phyloP scores from a whole-genome alignment of 2,113 vertebrate genomes.

The Scartelaos histophorus region DNA sequence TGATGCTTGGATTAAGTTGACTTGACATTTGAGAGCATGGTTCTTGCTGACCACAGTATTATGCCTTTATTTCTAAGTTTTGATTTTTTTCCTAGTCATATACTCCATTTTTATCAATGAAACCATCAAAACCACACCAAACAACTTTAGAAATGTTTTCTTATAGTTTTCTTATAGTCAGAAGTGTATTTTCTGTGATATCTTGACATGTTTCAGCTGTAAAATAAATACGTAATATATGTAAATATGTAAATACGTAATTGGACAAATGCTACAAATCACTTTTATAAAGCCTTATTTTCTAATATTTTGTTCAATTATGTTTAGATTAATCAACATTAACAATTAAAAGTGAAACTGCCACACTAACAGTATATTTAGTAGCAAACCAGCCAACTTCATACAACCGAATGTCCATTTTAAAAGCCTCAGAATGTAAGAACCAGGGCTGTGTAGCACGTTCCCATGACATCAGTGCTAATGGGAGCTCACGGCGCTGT shows the following conservation, averaged over 20 bases:
- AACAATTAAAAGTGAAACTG: not conserved
- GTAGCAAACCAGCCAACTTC: not conserved
- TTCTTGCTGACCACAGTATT: not conserved
- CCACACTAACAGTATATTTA: not conserved
- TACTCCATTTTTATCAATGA: not conserved
- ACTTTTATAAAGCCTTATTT: no score
- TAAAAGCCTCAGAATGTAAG: not conserved
- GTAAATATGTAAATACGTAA: no score
- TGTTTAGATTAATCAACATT: not conserved
- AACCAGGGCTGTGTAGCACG: conserved; percentile 52
- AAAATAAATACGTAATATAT: no score
- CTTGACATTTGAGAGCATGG: not conserved
- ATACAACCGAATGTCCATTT: not conserved
- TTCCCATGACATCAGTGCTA: conserved; percentile 77
- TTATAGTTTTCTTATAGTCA: no score
- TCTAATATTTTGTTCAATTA: not conserved
- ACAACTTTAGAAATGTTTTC: not conserved
- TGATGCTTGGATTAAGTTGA: conserved; percentile 32
- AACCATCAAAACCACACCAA: not conserved
- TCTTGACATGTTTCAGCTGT: no score
- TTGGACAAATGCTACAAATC: no score
- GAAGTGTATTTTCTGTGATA: no score
- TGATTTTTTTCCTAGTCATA: not conserved
- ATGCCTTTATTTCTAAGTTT: not conserved
- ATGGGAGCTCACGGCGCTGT: conserved; percentile 60